These are phyloP conservation scores for Montipora foliosa DNA, from an alignment of 64 coral and sea anemone genomes.

Conservation along the genomic window DNA sequence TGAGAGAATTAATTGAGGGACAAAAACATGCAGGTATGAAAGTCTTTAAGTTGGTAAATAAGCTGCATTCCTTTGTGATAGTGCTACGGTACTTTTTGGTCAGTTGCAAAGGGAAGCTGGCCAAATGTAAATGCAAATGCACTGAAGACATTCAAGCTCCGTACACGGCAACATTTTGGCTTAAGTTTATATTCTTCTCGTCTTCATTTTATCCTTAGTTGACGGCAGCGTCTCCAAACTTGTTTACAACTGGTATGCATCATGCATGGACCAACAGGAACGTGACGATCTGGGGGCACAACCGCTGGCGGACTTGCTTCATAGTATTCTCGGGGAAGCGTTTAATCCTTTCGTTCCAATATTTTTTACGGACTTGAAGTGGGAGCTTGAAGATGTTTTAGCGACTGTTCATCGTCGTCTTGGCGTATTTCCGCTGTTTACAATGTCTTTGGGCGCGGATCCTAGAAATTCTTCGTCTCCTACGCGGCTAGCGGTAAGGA, in stretches of 20 bases:
- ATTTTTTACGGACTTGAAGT: not conserved
- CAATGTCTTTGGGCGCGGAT: constrained; percentile 5
- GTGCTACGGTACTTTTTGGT: not conserved
- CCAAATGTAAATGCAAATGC: too few species aligned
- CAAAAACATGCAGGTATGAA: constrained; percentile 18
- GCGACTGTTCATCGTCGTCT: constrained; percentile 7
- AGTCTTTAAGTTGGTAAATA: too few species aligned
- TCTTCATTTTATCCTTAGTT: not conserved
- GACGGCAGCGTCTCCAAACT: constrained; percentile 36
- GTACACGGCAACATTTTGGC: too few species aligned
- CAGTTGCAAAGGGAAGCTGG: too few species aligned
- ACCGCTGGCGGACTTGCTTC: constrained; percentile 11
- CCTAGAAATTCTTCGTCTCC: constrained; percentile 32
- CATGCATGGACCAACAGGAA: constrained; percentile 27
- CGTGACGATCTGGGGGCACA: not conserved
- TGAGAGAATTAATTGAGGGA: not conserved
- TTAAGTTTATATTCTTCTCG: not conserved
- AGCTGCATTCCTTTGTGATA: not conserved
- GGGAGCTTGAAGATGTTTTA: constrained; percentile 18
- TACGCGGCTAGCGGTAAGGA: constrained; percentile 1
- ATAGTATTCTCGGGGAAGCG: not conserved
- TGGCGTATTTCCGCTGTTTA: constrained; percentile 25
- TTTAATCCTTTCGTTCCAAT: constrained; percentile 1
- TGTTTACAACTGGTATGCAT: constrained; percentile 45
- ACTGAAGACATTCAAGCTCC: too few species aligned